Evolutionary conservation across 2,888 invertebrate species (phyloP).

Genomic region (Nemotelus pantherinus): DNA sequence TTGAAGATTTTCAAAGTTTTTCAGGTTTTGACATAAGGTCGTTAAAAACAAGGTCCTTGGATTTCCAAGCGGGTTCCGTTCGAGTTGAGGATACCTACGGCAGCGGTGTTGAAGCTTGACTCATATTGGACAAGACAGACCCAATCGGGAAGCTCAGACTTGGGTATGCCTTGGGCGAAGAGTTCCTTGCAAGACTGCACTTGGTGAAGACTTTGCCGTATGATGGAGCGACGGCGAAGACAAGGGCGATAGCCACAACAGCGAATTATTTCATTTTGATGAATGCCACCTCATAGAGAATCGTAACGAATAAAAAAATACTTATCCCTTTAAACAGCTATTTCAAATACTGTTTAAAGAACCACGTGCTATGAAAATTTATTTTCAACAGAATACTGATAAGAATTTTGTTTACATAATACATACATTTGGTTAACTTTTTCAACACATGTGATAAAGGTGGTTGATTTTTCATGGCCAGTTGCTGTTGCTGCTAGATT

Average conservation of each 20-base stretch:
- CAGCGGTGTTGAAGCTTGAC: constrained; percentile 29
- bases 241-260: constrained; percentile 37
- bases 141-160: constrained; percentile 35
- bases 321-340: too few species aligned
- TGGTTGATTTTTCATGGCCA: too few species aligned
- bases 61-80: constrained; percentile 20
- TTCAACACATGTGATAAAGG: too few species aligned
- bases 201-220: constrained; percentile 31
- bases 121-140: constrained; percentile 34
- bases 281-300: not conserved
- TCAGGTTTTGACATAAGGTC: constrained; percentile 21
- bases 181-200: constrained; percentile 32
- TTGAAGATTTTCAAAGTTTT: constrained; percentile 20
- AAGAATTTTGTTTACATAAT: too few species aligned
- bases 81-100: constrained; percentile 21
- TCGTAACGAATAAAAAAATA: too few species aligned
- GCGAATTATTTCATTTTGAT: constrained; percentile 28
- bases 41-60: constrained; percentile 23
- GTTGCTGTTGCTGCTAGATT: too few species aligned
- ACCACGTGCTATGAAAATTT: too few species aligned
- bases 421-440: too few species aligned
- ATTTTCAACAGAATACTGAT: too few species aligned
- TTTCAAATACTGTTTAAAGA: too few species aligned
- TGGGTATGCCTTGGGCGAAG: constrained; percentile 28
- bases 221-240: constrained; percentile 25